phyloP scores from a whole-genome alignment of 2,888 invertebrate genomes.

The Eilema sororculum region DNA sequence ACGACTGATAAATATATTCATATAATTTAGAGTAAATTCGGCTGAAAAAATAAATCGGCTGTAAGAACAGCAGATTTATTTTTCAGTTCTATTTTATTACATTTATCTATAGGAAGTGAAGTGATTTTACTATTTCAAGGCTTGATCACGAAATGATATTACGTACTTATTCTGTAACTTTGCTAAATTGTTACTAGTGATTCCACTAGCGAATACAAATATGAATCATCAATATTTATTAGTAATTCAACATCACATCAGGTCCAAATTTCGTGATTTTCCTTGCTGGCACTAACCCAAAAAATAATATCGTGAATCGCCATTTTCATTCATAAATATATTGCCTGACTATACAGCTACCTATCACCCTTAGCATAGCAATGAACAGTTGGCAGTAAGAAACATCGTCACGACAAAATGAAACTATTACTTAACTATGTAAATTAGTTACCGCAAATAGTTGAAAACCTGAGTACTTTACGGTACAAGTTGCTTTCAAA shows the following conservation, averaged over 20 bases:
- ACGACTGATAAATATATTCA: not conserved
- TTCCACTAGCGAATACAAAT: conserved; percentile 3
- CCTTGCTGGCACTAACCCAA: conserved; percentile 2
- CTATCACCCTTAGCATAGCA: not conserved
- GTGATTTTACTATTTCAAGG: not conserved
- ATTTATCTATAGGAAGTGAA: too few relatives aligned
- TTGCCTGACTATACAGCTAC: not conserved
- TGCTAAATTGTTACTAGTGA: not conserved
- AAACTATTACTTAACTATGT: too few relatives aligned
- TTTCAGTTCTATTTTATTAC: too few relatives aligned
- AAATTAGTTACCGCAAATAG: too few relatives aligned
- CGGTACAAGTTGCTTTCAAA: too few relatives aligned
- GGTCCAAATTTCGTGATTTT: not conserved
- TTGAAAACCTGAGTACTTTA: too few relatives aligned
- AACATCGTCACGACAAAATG: not conserved
- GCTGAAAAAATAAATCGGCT: not conserved
- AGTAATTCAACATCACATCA: not conserved
- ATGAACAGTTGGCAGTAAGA: not conserved
- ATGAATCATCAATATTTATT: conserved; percentile 4
- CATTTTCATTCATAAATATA: not conserved
- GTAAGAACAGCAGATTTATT: too few relatives aligned
- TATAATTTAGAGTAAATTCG: not conserved
- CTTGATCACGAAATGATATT: not conserved
- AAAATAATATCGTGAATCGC: conserved; percentile 4
- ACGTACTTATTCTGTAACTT: not conserved